Conservation (phyloP, 2,113 vertebrate species). For the Tachysurus fulvidraco region DNA sequence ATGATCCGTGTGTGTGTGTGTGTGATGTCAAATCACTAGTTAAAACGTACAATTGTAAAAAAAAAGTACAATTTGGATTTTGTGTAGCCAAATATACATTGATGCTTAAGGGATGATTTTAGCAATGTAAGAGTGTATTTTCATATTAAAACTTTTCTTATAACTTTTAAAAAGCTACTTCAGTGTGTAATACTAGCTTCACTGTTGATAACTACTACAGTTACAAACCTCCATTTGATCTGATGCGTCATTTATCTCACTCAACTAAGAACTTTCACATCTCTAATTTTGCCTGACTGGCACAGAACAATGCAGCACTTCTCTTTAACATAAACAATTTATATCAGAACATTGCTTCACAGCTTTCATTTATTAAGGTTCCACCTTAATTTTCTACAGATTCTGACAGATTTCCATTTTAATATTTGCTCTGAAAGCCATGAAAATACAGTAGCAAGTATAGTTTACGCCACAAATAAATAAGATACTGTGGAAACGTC, state of each 20-base stretch:
- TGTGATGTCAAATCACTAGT: conserved; percentile 62
- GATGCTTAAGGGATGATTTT: neutral
- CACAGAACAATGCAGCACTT: conserved; percentile 37
- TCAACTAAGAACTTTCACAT: conserved; percentile 49
- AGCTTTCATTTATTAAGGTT: neutral
- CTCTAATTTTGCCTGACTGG: conserved; percentile 53
- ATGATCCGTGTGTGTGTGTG: conserved; percentile 49
- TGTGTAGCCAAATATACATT: neutral
- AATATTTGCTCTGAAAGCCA: neutral
- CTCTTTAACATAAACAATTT: neutral
- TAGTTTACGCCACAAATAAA: neutral
- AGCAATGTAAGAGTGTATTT: neutral
- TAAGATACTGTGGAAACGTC: neutral
- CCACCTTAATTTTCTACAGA: conserved; percentile 25
- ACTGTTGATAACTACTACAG: neutral
- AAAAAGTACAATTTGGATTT: conserved; percentile 46
- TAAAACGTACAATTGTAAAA: too few relatives aligned
- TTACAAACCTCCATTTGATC: neutral
- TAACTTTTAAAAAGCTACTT: neutral
- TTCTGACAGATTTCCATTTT: neutral
- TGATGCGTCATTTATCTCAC: conserved; percentile 20
- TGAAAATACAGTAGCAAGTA: neutral
- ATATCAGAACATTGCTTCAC: conserved; percentile 11
- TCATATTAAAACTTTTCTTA: neutral
- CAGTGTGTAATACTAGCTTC: neutral